Conservation (phyloP, 2,113 vertebrate species). For the Oryzias curvinotus region DNA sequence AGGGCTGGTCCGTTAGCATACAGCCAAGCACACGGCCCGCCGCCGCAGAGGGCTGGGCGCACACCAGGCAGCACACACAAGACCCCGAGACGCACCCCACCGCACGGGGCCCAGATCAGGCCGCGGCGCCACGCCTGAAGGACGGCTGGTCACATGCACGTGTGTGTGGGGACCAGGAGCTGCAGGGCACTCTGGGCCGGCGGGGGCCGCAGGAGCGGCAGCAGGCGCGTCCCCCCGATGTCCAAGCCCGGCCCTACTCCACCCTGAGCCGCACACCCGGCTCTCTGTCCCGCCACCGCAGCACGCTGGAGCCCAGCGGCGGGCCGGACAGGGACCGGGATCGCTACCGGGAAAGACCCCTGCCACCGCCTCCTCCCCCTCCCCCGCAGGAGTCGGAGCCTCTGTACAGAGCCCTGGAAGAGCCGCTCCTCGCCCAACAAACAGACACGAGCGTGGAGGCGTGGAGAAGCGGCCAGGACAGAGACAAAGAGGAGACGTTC, state of each 20-base stretch:
- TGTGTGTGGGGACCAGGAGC: constrained; percentile 46
- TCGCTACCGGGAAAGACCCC: constrained; percentile 68
- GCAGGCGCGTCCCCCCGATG: constrained; percentile 60
- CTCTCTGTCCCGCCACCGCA: constrained; percentile 67
- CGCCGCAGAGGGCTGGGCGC: constrained; percentile 60
- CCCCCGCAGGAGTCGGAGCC: constrained; percentile 83
- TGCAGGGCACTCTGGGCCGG: constrained; percentile 70
- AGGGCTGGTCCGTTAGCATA: constrained; percentile 64
- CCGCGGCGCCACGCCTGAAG: constrained; percentile 50
- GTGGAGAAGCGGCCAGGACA: constrained; percentile 55
- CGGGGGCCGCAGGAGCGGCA: constrained; percentile 67
- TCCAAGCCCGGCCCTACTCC: constrained; percentile 69
- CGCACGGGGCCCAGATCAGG: constrained; percentile 45
- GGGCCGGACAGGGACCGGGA: constrained; percentile 62
- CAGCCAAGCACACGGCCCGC: constrained; percentile 57
- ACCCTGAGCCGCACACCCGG: constrained; percentile 69
- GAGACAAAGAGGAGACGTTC: constrained; percentile 64
- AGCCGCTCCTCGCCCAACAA: constrained; percentile 69
- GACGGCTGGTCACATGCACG: constrained; percentile 64
- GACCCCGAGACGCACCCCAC: constrained; percentile 52
- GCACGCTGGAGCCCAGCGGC: constrained; percentile 30
- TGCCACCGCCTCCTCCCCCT: constrained; percentile 75
- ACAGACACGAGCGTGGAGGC: constrained; percentile 55
- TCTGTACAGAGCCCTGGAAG: constrained; percentile 89
- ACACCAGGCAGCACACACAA: constrained; percentile 54